A percentile compares a stretch with the other conserved stretches of the same genome.
Conservation (phyloP, 2,888 invertebrate species). For the Athalia rosae region DNA sequence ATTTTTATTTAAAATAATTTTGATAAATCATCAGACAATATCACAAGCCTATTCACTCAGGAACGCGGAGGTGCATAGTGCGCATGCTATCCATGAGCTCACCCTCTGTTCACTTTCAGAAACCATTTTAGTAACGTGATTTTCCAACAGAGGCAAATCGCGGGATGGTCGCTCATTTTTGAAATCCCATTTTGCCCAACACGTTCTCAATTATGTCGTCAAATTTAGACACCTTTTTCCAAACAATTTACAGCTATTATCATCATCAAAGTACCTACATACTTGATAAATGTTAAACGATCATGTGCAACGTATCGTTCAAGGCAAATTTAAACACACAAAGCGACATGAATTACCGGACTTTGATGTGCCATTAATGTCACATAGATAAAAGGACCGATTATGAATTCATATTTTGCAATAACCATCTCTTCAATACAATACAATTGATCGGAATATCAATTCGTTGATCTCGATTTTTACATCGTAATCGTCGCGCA, state of each 20-base stretch:
- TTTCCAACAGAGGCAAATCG: neutral
- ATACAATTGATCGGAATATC: too few relatives aligned
- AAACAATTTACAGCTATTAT: neutral
- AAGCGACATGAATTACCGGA: slow-evolving; percentile 34
- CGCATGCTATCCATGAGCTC: neutral
- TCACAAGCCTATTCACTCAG: too few relatives aligned
- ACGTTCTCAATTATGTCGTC: neutral
- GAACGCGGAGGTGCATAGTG: too few relatives aligned
- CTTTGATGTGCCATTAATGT: slow-evolving; percentile 36
- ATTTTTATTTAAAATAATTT: neutral
- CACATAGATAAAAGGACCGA: slow-evolving; percentile 49
- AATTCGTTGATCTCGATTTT: too few relatives aligned
- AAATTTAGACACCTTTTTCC: neutral
- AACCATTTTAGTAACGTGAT: neutral
- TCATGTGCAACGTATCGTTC: neutral
- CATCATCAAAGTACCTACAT: too few relatives aligned
- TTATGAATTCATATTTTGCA: slow-evolving; percentile 48
- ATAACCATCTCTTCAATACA: slow-evolving; percentile 17
- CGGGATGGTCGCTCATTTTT: slow-evolving; percentile 8
- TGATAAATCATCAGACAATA: neutral
- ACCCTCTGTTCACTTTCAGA: neutral
- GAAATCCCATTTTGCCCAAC: slow-evolving; percentile 2
- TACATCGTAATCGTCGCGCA: too few relatives aligned
- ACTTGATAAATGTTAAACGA: neutral
- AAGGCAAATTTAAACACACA: neutral